Evolutionary conservation across 2,888 invertebrate species (phyloP), one percentile per base, ranked within the genome.

Genomic region (Pycnomerus fuliginosus): DNA sequence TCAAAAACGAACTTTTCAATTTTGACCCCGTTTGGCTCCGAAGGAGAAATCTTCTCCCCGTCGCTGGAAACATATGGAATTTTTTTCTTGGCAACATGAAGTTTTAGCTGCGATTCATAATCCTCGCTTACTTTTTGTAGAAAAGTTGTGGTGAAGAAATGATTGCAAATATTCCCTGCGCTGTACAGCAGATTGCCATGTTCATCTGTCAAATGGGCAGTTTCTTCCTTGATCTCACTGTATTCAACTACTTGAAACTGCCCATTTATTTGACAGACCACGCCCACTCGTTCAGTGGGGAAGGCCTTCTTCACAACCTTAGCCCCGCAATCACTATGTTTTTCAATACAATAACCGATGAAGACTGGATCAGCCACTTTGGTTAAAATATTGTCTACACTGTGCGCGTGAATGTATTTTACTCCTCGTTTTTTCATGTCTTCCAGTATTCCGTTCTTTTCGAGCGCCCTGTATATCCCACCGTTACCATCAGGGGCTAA

Each of bases 1-100:
- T 99, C 99, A 69, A 99, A 99, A 7, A 99, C 90, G 69, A 99
- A 99, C 71, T 98, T 99, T 67, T 99, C 99, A 74, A 99, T 87
- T 76, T 99, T 99, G 52, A 98, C 90, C 10, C 98, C 99, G 62
- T 99, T 99, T 0, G 93, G 86, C 49, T 82, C 80, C 0, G 80
- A 78, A 0, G 99, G 96, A 46, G 82, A 83, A 22, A 83, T 76
- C 31, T 81, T 77, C 14, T 80, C 74, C 2, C 92, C 90, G 8
- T 80, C 75, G 1, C 77, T 76, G 64, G 90, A 85, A 0, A 94
- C 76, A 57, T 80, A 87, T 0, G 96, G 87, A 52, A 99, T 96
- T 75, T 97, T 98, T 76, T 99, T 99, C 67, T 91, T 91, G 2
- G 99, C 99, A 0, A 95, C 84, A 67, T 99, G 99, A 36, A 96